Percentiles rank a stretch among this genome's conserved stretches.
Evolutionary conservation across 2,113 vertebrate genomes (phyloP).

Genomic region (Chaenocephalus aceratus): DNA sequence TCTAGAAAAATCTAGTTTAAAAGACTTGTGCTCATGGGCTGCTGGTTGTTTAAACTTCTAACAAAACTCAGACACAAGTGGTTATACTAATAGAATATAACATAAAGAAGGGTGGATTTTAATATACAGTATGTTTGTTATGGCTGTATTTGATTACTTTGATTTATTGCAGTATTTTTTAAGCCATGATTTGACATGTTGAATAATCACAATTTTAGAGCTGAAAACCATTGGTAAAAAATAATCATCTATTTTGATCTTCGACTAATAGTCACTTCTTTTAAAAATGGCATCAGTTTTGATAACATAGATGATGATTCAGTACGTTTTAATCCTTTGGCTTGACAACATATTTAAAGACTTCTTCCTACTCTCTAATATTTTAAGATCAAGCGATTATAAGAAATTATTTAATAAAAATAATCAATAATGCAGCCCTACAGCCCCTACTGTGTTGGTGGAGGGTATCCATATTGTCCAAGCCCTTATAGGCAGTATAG

Average conservation of each 20-base stretch:
- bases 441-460: no score
- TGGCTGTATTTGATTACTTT: neutral
- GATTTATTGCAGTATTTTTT: neutral
- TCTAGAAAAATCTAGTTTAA: conserved; percentile 7
- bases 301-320: no score
- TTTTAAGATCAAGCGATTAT: neutral
- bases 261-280: no score
- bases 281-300: no score
- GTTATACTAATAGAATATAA: neutral
- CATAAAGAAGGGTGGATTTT: neutral
- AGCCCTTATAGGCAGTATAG: neutral
- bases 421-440: neutral
- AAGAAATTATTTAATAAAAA: neutral
- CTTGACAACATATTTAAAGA: neutral
- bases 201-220: no score
- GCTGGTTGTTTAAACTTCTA: neutral
- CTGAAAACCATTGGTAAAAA: no score
- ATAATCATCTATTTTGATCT: no score
- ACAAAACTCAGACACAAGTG: neutral
- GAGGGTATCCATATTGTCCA: neutral
- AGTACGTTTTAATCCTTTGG: no score
- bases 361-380: neutral
- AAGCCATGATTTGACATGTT: no score
- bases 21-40: neutral
- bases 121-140: neutral